Conservation (phyloP, 2,888 invertebrate species). For the Caenorhabditis uteleia region DNA sequence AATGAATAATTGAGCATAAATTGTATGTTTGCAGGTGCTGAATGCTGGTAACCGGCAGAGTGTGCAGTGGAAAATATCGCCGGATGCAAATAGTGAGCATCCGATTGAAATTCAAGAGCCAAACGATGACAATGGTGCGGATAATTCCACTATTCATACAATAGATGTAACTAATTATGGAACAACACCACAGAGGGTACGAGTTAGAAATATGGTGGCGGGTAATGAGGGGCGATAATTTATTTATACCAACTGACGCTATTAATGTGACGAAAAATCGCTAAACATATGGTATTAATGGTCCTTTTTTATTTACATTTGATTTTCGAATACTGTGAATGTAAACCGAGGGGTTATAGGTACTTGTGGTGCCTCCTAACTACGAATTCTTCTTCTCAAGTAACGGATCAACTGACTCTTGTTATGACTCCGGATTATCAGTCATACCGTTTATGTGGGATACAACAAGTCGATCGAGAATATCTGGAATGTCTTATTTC, state of each 20-base stretch:
- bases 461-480: constrained; percentile 9
- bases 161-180: too few relatives aligned
- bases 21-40: constrained; percentile 20
- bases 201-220: too few relatives aligned
- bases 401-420: constrained; percentile 1
- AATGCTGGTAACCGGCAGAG: constrained; percentile 14
- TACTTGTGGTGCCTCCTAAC: constrained; percentile 23
- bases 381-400: constrained; percentile 20
- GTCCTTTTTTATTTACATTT: too few relatives aligned
- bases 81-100: constrained; percentile 20
- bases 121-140: too few relatives aligned
- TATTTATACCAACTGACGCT: too few relatives aligned
- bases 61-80: constrained; percentile 33
- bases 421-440: constrained; percentile 9
- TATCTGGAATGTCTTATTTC: constrained; percentile 26
- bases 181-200: too few relatives aligned
- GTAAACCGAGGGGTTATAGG: too few relatives aligned
- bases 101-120: constrained; percentile 21
- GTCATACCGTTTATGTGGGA: constrained; percentile 27
- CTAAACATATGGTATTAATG: too few relatives aligned
- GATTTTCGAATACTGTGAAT: too few relatives aligned
- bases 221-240: too few relatives aligned
- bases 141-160: too few relatives aligned
- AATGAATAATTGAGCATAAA: constrained; percentile 13
- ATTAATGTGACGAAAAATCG: too few relatives aligned